phyloP scores from a whole-genome alignment of 2,888 invertebrate species.

The Stenolophus ochropezus region DNA sequence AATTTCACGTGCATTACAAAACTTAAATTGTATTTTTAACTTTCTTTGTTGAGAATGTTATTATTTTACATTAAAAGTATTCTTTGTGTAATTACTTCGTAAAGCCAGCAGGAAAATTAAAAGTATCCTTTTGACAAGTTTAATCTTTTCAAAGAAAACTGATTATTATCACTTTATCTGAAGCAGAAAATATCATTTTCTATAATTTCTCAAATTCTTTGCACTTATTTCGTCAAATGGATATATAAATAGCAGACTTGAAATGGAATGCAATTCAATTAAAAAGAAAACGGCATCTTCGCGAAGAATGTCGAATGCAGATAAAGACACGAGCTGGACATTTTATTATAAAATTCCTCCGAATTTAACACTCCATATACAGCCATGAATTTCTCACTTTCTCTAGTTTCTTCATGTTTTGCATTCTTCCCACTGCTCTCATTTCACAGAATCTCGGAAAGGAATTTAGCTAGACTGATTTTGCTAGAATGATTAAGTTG shows the following conservation, averaged over 20 bases:
- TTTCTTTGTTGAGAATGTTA: no score
- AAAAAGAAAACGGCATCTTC: not conserved
- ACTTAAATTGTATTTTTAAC: no score
- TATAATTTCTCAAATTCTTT: not conserved
- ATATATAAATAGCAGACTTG: not conserved
- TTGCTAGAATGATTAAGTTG: no score
- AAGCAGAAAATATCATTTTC: not conserved
- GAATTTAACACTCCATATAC: constrained; percentile 26
- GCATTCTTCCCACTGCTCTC: constrained; percentile 7
- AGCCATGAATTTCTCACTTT: constrained; percentile 25
- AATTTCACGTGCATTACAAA: no score
- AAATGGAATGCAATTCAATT: not conserved
- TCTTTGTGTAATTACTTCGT: no score
- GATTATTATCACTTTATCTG: not conserved
- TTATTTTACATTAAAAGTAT: no score
- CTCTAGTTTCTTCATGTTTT: not conserved
- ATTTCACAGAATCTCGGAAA: constrained; percentile 15
- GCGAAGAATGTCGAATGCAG: not conserved
- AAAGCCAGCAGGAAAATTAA: not conserved
- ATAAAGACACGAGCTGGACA: not conserved
- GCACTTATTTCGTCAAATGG: not conserved
- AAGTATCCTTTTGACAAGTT: not conserved
- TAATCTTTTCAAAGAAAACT: not conserved
- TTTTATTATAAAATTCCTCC: constrained; percentile 25
- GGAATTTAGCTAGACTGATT: no score